Evolutionary conservation across 2,888 invertebrate genomes (phyloP).

Genomic region (Odontocerum albicorne): DNA sequence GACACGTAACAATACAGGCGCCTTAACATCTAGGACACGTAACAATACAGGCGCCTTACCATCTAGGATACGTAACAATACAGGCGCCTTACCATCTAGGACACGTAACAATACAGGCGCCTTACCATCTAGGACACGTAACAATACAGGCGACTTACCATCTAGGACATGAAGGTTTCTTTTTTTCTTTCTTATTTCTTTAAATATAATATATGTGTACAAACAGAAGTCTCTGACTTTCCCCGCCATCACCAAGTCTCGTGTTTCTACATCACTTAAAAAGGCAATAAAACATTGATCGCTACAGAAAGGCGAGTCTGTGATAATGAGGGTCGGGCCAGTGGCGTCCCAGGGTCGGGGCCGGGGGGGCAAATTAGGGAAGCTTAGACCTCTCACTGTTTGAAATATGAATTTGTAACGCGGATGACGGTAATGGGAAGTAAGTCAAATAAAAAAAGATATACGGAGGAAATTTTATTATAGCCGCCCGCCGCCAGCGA

Average conservation of each 20-base stretch:
- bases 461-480: conserved; percentile 32
- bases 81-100: too few species aligned
- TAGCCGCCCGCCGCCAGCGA: conserved; percentile 18
- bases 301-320: conserved; percentile 10
- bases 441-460: conserved; percentile 35
- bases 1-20: too few species aligned
- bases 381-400: conserved; percentile 32
- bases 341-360: neutral
- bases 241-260: neutral
- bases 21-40: too few species aligned
- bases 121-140: too few species aligned
- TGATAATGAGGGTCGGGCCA: conserved; percentile 16
- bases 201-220: too few species aligned
- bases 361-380: neutral
- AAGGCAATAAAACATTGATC: conserved; percentile 22
- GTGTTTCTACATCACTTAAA: conserved; percentile 4
- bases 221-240: too few species aligned
- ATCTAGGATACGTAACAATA: too few species aligned
- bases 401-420: conserved; percentile 36
- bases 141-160: too few species aligned
- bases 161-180: too few species aligned
- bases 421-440: conserved; percentile 35
- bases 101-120: too few species aligned
- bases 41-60: too few species aligned
- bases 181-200: too few species aligned